Evolutionary conservation across 2,797 vertebrate species (phyloP).

Genomic region (Botia almorhae): DNA sequence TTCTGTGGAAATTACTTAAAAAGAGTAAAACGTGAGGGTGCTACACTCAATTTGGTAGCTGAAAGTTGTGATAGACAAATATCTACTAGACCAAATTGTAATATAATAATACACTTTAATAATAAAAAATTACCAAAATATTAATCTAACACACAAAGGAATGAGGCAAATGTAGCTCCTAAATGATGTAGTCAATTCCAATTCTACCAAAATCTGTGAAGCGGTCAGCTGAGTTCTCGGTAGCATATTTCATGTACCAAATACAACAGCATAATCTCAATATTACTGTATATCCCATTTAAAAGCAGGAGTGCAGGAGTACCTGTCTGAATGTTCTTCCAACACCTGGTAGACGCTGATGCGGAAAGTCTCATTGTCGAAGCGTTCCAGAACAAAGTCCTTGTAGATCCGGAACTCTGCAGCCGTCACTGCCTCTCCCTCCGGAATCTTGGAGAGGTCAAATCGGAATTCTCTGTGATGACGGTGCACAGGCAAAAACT

Average conservation of each 20-base stretch:
- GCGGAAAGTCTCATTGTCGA: conserved; percentile 93
- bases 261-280: not conserved
- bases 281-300: not conserved
- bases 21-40: not conserved
- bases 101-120: no score
- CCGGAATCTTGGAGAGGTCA: conserved; percentile 92
- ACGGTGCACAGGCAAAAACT: conserved; percentile 89
- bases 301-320: not conserved
- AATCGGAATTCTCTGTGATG: conserved; percentile 95
- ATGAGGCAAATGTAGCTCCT: no score
- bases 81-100: no score
- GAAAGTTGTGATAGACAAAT: not conserved
- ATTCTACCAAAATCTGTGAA: no score
- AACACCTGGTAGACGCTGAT: conserved; percentile 95
- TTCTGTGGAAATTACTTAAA: not conserved
- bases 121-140: no score
- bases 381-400: conserved; percentile 90
- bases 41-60: not conserved
- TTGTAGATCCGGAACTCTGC: conserved; percentile 97
- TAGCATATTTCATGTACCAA: no score
- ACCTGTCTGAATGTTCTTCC: conserved; percentile 92
- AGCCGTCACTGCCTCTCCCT: conserved; percentile 93
- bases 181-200: no score
- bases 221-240: no score
- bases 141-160: no score